A percentile compares a stretch with the other conserved stretches of the same genome.
Evolutionary conservation across 2,113 vertebrate genomes (phyloP).

Genomic region (Arenaria interpres): DNA sequence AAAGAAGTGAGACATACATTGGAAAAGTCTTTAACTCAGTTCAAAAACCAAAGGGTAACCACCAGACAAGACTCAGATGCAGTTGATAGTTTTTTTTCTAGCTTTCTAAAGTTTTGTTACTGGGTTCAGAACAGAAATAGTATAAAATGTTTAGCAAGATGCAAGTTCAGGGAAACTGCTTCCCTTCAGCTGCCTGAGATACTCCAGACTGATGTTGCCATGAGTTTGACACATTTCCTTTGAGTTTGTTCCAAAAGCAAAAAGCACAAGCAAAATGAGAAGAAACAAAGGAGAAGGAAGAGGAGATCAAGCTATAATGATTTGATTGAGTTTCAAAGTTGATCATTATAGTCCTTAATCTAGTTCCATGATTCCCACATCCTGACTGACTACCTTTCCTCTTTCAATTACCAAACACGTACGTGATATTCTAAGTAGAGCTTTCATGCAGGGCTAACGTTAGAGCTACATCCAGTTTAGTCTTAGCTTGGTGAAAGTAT

Average conservation of each 20-base stretch:
- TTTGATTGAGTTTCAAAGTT: not conserved
- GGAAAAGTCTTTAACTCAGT: not conserved
- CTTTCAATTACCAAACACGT: not conserved
- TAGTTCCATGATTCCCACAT: not conserved
- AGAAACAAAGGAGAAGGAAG: not conserved
- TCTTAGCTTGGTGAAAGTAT: not conserved
- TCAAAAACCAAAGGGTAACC: not conserved
- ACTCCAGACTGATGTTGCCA: not conserved
- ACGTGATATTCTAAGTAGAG: not conserved
- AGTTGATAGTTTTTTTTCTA: not conserved
- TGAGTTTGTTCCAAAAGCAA: not conserved
- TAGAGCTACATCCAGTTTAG: not conserved
- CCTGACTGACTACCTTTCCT: not conserved
- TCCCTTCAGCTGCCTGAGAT: not conserved
- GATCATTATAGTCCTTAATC: not conserved
- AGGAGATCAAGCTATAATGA: not conserved
- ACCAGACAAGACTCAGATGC: not conserved
- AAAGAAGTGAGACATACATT: not conserved
- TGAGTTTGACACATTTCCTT: not conserved
- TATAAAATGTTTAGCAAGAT: not conserved
- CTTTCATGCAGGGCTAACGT: not conserved
- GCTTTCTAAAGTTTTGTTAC: not conserved
- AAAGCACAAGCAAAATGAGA: not conserved
- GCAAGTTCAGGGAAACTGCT: not conserved
- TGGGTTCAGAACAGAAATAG: not conserved